phyloP scores from a whole-genome alignment of 2,113 vertebrate genomes.

The Buteo buteo region DNA sequence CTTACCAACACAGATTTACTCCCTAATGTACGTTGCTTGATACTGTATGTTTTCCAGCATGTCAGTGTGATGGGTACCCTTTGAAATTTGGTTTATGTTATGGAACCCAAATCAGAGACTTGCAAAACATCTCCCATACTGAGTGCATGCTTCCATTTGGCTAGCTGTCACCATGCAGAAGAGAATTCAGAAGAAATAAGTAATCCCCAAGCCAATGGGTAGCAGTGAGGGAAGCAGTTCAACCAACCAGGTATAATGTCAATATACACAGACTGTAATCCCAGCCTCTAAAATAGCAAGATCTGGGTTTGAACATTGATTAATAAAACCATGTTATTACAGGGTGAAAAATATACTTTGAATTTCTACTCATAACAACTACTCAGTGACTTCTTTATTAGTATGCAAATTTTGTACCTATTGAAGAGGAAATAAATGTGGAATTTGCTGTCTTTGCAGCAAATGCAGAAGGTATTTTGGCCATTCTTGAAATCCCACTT shows the following conservation, averaged over 20 bases:
- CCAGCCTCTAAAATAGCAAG: background rate
- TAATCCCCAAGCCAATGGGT: background rate
- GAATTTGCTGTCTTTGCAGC: conserved; percentile 19
- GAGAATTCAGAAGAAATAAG: background rate
- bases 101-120: background rate
- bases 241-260: background rate
- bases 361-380: background rate
- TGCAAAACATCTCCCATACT: background rate
- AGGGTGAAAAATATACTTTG: background rate
- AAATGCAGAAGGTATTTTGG: background rate
- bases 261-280: background rate
- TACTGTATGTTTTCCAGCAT: accelerated
- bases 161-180: background rate
- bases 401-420: background rate
- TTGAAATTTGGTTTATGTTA: background rate
- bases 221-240: background rate
- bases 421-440: background rate
- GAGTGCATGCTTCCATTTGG: background rate
- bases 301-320: background rate
- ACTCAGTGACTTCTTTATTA: background rate
- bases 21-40: background rate
- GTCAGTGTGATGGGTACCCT: background rate
- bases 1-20: background rate
- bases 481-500: background rate
- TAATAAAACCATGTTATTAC: background rate